Conservation (phyloP, 2,113 vertebrate species). For the Romanogobio albipinnatus region DNA sequence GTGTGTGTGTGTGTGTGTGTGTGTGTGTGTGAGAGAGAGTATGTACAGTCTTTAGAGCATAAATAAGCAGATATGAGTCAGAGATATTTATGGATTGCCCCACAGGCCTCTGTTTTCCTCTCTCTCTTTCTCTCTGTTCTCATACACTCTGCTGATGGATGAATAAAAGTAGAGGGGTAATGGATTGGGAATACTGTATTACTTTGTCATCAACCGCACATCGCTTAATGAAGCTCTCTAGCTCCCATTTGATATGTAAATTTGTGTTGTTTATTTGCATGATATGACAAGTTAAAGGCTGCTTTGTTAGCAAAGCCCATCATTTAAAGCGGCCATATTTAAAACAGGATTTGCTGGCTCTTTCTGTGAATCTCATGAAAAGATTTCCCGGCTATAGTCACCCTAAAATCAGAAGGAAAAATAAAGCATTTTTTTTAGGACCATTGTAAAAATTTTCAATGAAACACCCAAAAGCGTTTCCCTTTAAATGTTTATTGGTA, state of each 20-base stretch:
- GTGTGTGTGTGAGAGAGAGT: conserved; percentile 15
- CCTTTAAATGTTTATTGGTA: not conserved
- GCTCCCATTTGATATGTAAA: conserved; percentile 35
- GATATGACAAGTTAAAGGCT: not conserved
- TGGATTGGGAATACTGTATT: conserved; percentile 58
- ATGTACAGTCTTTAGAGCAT: conserved; percentile 63
- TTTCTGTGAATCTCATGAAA: not conserved
- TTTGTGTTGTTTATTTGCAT: conserved; percentile 18
- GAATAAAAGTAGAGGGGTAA: conserved; percentile 67
- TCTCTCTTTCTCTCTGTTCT: conserved; percentile 45
- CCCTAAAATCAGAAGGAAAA: not conserved
- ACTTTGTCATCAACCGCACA: conserved; percentile 46
- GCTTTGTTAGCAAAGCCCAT: not conserved
- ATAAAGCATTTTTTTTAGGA: not conserved
- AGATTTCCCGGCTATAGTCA: not conserved
- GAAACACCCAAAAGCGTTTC: not conserved
- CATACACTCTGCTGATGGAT: conserved; percentile 58
- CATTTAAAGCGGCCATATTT: not conserved
- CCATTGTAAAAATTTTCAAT: not conserved
- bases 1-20: conserved; percentile 41
- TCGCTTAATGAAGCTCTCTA: conserved; percentile 37
- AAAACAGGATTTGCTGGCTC: not conserved
- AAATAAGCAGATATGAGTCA: conserved; percentile 73
- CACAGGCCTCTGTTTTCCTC: conserved; percentile 62
- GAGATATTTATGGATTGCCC: conserved; percentile 73